Conservation (phyloP, 2,888 invertebrate species). For the Rhingia rostrata region DNA sequence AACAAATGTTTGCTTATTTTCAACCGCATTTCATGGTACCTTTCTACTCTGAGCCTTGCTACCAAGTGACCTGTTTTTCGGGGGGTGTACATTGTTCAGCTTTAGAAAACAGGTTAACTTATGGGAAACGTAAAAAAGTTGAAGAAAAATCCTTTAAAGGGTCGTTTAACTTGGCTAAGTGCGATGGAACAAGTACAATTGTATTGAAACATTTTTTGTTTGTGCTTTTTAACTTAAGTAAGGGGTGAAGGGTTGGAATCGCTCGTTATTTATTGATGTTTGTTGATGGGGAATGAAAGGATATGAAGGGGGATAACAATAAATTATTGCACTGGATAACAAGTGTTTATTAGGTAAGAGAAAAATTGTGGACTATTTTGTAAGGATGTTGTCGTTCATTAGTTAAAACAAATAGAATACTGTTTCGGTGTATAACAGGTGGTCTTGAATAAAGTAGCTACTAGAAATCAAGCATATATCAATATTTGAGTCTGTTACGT, state of each 20-base stretch:
- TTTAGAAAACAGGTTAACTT: not conserved
- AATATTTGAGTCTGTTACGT: no score
- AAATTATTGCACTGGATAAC: not conserved
- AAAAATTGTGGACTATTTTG: no score
- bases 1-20: conserved; percentile 70
- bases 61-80: not conserved
- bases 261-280: conserved; percentile 27
- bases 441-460: no score
- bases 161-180: conserved; percentile 53
- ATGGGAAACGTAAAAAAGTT: conserved; percentile 21
- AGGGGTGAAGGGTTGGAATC: conserved; percentile 17
- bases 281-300: not conserved
- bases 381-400: no score
- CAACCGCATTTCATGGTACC: conserved; percentile 52
- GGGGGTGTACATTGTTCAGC: not conserved
- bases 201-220: conserved; percentile 26
- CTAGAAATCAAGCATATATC: no score
- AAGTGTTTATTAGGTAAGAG: no score
- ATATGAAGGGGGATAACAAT: not conserved
- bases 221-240: conserved; percentile 23
- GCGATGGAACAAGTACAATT: conserved; percentile 59
- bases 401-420: no score
- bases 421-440: no score
- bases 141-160: conserved; percentile 49
- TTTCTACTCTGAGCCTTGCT: conserved; percentile 10